phyloP scores from a whole-genome alignment of 2,888 invertebrate species.

The Dolomedes plantarius region DNA sequence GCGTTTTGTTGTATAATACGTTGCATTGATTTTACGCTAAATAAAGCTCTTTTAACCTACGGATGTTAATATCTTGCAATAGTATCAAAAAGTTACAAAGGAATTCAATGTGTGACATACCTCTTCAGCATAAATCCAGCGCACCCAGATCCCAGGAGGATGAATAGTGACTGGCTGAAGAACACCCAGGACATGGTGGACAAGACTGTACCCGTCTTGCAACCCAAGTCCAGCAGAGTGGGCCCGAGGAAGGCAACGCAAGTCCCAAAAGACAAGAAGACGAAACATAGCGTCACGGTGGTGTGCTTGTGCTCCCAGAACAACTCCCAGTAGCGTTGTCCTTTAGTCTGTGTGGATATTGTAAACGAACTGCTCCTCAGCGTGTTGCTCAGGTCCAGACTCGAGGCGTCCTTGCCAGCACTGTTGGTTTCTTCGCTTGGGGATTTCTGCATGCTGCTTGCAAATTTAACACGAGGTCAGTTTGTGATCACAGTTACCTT shows the following conservation, averaged over 20 bases:
- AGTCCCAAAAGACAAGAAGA: constrained; percentile 79
- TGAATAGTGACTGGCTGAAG: constrained; percentile 78
- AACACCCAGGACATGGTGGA: constrained; percentile 78
- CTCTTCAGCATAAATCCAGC: constrained; percentile 77
- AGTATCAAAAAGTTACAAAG: too few relatives aligned
- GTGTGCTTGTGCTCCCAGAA: constrained; percentile 77
- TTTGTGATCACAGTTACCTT: too few relatives aligned
- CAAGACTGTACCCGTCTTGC: constrained; percentile 77
- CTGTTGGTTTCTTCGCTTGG: constrained; percentile 31
- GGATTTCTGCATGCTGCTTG: constrained; percentile 26
- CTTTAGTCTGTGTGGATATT: background rate
- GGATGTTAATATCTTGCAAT: too few relatives aligned
- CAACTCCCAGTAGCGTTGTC: constrained; percentile 75
- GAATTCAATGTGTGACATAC: constrained; percentile 74
- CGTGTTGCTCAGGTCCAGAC: constrained; percentile 46
- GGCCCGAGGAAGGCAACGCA: constrained; percentile 79
- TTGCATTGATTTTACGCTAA: too few relatives aligned
- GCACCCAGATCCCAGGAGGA: constrained; percentile 78
- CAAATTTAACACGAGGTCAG: too few relatives aligned
- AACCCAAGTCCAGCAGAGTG: constrained; percentile 78
- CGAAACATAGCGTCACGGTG: constrained; percentile 77
- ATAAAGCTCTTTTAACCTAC: too few relatives aligned
- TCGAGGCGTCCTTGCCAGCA: constrained; percentile 24
- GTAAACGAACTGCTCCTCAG: constrained; percentile 19
- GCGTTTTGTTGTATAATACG: too few relatives aligned